Conservation (phyloP, 2,888 invertebrate genomes). For the Andrena minutula region DNA sequence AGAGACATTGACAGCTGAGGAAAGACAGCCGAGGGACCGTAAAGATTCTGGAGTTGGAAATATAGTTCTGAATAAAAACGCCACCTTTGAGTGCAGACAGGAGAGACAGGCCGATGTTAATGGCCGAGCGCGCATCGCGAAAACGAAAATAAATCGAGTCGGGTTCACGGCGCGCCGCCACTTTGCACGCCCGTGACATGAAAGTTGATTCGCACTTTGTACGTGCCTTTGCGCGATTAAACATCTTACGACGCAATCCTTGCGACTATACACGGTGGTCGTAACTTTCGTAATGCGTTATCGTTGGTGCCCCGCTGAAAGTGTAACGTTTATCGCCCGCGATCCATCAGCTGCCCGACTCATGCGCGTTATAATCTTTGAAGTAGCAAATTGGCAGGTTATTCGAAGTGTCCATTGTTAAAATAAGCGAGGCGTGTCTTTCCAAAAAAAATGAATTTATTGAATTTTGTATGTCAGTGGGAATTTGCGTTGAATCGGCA, state of each 20-base stretch:
- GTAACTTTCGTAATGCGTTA: slow-evolving; percentile 49
- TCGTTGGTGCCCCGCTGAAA: slow-evolving; percentile 10
- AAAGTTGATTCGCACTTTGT: slow-evolving; percentile 47
- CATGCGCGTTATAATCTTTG: background rate
- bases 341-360: background rate
- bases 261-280: slow-evolving; percentile 27
- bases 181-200: slow-evolving; percentile 48
- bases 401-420: background rate
- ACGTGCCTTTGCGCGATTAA: slow-evolving; percentile 57
- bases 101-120: slow-evolving; percentile 42
- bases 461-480: no score
- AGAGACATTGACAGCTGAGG: background rate
- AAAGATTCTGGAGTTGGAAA: background rate
- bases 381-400: background rate
- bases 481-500: no score
- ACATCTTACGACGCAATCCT: slow-evolving; percentile 48
- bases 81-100: background rate
- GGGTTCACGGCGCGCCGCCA: slow-evolving; percentile 40
- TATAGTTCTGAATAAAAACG: slow-evolving; percentile 9
- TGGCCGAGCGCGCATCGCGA: slow-evolving; percentile 37
- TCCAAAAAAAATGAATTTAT: no score
- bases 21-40: background rate
- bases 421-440: background rate
- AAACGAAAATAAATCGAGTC: slow-evolving; percentile 41
- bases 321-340: slow-evolving; percentile 5